Conservation (phyloP, 2,888 invertebrate species). For the Ophion slaviceki region DNA sequence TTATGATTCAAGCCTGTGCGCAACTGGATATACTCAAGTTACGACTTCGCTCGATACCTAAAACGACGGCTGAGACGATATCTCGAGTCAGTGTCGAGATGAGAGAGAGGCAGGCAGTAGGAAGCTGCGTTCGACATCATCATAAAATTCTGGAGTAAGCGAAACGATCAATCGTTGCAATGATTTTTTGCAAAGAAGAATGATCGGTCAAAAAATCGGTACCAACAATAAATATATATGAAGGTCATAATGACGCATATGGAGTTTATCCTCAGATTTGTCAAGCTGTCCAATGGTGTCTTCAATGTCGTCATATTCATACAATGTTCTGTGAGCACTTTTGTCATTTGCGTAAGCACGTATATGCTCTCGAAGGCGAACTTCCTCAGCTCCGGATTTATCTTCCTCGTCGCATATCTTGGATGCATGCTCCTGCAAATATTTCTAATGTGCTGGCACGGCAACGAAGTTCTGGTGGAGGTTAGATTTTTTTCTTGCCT, state of each 20-base stretch:
- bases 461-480: constrained; percentile 72
- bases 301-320: constrained; percentile 62
- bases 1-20: constrained; percentile 55
- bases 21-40: constrained; percentile 59
- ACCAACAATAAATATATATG: background rate
- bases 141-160: constrained; percentile 55
- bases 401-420: constrained; percentile 59
- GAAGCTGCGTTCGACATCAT: constrained; percentile 58
- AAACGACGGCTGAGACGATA: constrained; percentile 1
- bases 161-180: background rate
- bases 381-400: constrained; percentile 50
- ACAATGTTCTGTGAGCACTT: constrained; percentile 65
- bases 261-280: constrained; percentile 38
- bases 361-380: constrained; percentile 60
- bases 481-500: constrained; percentile 56
- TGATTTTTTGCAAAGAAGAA: too few relatives aligned
- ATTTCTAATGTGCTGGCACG: constrained; percentile 74
- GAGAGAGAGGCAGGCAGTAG: constrained; percentile 31
- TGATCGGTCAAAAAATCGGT: too few relatives aligned
- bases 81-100: background rate
- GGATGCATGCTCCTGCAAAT: constrained; percentile 70
- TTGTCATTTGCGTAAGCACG: constrained; percentile 62
- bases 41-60: constrained; percentile 49
- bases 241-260: background rate
- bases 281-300: constrained; percentile 54